Percentiles rank a stretch among this genome's conserved stretches.
Conservation (phyloP, 2,797 vertebrate genomes). For the Amblyraja radiata region DNA sequence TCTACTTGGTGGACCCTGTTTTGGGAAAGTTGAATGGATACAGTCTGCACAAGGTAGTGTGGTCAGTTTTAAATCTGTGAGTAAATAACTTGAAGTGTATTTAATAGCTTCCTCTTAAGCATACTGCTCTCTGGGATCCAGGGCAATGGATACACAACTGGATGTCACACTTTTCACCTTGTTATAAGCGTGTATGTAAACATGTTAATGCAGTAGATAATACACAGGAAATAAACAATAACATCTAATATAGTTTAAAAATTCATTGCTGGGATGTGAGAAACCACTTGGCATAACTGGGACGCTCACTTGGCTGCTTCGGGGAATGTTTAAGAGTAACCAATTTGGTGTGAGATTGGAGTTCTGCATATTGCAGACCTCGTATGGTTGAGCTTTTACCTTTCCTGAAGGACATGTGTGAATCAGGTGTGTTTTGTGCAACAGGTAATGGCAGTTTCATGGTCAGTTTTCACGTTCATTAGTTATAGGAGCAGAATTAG, state of each 20-base stretch:
- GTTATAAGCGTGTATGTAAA: too few relatives aligned
- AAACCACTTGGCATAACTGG: not conserved
- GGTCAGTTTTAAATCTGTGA: conserved; percentile 7
- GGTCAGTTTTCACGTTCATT: not conserved
- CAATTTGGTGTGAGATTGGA: not conserved
- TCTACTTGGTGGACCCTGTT: conserved; percentile 78
- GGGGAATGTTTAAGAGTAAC: not conserved
- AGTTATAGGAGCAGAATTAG: too few relatives aligned
- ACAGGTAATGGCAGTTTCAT: not conserved
- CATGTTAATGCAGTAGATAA: not conserved
- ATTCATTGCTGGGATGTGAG: not conserved
- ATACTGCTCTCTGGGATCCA: not conserved
- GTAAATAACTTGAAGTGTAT: not conserved
- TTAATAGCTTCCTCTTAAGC: not conserved
- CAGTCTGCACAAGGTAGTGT: conserved; percentile 73
- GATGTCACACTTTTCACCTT: too few relatives aligned
- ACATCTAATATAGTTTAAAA: not conserved
- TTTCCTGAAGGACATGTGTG: not conserved
- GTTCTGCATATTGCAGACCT: too few relatives aligned
- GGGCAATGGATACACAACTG: not conserved
- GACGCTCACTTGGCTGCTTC: not conserved
- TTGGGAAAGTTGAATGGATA: conserved; percentile 82
- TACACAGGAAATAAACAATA: not conserved
- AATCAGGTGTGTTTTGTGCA: not conserved
- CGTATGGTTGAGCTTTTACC: not conserved